Base-by-base conservation (phyloP, 2,888 invertebrate genomes). In the Orthonevra nobilis region DNA sequence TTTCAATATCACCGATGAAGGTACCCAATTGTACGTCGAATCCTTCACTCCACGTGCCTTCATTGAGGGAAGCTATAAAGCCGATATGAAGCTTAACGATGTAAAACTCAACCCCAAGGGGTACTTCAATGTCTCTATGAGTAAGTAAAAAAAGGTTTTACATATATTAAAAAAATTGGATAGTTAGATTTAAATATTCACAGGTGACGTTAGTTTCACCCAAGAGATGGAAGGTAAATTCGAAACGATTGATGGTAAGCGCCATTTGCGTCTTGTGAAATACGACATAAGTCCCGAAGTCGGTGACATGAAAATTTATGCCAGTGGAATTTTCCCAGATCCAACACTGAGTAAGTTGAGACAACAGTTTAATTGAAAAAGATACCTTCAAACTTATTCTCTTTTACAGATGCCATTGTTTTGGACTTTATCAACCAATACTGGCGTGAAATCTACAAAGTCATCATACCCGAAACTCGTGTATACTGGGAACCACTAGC, bases 231-330 rank as follows among this genome's bases (percentile, higher is more conserved):
- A 90, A 46, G 92, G 92, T n/a, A 89, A 89, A 64, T 89, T 92
- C 2, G 90, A 91, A 82, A 89, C 89, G 81, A 90, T 88, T 44
- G 89, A 91, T 77, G 90, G 90, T 5, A 90, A 91, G 46, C 90
- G 90, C 3, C 92, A 90, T 85, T 82, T 93, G 81, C 89, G 89
- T 77, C 87, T 92, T n/a, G 89, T 90, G 17, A 91, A 91, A 10
- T 92, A 93, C 84, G 90, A 90, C 84, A 89, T 92, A 88, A 89
- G 90, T 28, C 93, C 94, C 2, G 92, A 92, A 83, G 89, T 94
- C 10, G 91, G 92, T 12, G 90, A 90, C 69, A 90, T 94, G 91
- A 90, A 90, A 69, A 87, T 92, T 17, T 90, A 90, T 83, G 90
- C 93, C 52, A 90, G 89, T 23, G 93, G 93, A 69, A 84, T 92